phyloP scores from a whole-genome alignment of 1,140 invertebrate genomes.

The Scylla paramamosain region DNA sequence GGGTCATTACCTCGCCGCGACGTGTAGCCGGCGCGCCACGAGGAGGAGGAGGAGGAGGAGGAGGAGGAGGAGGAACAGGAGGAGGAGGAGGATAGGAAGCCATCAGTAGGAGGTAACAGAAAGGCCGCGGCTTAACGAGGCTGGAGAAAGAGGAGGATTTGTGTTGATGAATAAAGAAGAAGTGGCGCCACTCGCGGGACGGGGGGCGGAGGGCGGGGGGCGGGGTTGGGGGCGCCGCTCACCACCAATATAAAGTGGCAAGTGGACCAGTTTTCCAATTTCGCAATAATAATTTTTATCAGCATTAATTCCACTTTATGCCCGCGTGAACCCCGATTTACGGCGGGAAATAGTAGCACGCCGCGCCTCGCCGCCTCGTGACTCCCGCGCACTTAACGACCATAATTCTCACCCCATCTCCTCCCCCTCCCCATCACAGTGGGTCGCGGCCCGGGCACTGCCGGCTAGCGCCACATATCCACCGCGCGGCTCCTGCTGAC shows the following conservation, averaged over 20 bases:
- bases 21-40: too few species aligned
- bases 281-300: neutral
- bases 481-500: neutral
- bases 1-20: too few species aligned
- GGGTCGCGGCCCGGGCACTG: too few species aligned
- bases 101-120: neutral
- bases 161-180: neutral
- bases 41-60: too few species aligned
- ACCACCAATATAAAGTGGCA: conserved; percentile 5
- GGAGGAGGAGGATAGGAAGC: neutral
- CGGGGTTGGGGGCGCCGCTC: neutral
- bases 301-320: conserved; percentile 3
- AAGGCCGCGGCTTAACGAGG: neutral
- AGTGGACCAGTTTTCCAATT: neutral
- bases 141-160: too few species aligned
- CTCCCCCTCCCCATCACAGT: too few species aligned
- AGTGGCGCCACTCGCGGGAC: neutral
- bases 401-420: neutral
- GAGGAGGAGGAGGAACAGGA: neutral
- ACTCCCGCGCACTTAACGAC: neutral
- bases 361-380: too few species aligned
- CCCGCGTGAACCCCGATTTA: neutral
- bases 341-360: neutral
- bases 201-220: neutral
- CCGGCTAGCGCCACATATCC: neutral